Evolutionary conservation across 1,140 invertebrate genomes (phyloP), one percentile per base, ranked within the genome.

Genomic region (Drosophila nasuta): DNA sequence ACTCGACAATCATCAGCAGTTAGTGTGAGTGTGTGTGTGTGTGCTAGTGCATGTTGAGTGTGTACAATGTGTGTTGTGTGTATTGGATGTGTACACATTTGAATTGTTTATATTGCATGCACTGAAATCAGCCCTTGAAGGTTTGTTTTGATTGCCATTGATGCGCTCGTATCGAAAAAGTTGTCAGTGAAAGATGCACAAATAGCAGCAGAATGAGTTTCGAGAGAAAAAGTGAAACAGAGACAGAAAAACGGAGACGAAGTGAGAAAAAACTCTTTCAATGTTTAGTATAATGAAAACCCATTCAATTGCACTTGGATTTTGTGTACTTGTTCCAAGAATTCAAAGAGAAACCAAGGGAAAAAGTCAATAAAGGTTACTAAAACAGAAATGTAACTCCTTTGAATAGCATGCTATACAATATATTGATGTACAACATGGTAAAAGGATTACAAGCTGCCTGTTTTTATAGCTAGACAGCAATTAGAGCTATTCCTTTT

Each of bases 141-240:
- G 77, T 69, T 80, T 81, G 77, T 83, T 88, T 88, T 88, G 80
- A 83, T 89, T 88, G 85, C 83, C 46, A 83, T 81, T 77, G 83
- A 87, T 83, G 83, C 74, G 58, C 70, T 75, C 67, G 73, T 70
- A 83, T 75, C 62, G 45, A 81, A 87, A 74, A 72, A 63, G 48
- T 71, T 81, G 63, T 57, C 10, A 54, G 45, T 17, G 38, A 38
- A 20, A 33, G n/a, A 17, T 20, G 48, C 35, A 63, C 8, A 38
- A 33, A 54, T 6, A 13, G 8, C 5, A 15, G 13, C 11, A 10
- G 46, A 43, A 68, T 28, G 11, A 59, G 66, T 60, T 43, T 58
- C 38, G 48, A 57, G 17, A 8, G 20, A 38, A 30, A 63, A 10
- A 57, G 20, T 38, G 35, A 38, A 38, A 38, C 30, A 41, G 7